Conservation (phyloP, 2,888 invertebrate genomes). For the Lagria hirta region DNA sequence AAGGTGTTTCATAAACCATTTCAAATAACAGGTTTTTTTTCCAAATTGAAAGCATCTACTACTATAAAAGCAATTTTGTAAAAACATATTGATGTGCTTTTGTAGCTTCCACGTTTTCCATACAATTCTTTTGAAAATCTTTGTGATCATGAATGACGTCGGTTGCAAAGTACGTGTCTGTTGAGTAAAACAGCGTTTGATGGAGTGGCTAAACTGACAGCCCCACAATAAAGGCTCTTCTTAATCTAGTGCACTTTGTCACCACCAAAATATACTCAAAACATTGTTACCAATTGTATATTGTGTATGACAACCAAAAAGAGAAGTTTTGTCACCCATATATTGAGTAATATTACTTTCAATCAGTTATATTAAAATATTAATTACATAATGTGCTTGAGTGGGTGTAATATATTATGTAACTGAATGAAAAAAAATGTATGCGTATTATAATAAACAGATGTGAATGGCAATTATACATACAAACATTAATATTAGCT, state of each 20-base stretch:
- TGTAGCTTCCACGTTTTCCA: slow-evolving; percentile 1
- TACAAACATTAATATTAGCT: slow-evolving; percentile 30
- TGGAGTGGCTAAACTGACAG: slow-evolving; percentile 51
- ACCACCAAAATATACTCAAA: slow-evolving; percentile 21
- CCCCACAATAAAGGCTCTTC: slow-evolving; percentile 28
- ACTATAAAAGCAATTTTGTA: too few species aligned
- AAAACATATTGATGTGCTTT: too few species aligned
- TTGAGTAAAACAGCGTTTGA: slow-evolving; percentile 40
- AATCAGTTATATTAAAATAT: too few species aligned
- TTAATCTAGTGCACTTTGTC: slow-evolving; percentile 30
- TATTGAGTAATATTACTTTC: too few species aligned
- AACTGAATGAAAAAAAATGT: too few species aligned
- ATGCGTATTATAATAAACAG: slow-evolving; percentile 22
- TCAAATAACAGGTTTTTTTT: too few species aligned
- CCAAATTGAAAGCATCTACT: too few species aligned
- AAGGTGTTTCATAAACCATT: too few species aligned
- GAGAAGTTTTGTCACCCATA: too few species aligned
- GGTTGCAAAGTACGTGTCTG: slow-evolving; percentile 39
- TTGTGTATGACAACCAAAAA: too few species aligned
- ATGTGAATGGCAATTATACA: slow-evolving; percentile 26
- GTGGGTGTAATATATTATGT: too few species aligned
- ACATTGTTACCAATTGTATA: slow-evolving; percentile 14
- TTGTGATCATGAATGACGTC: slow-evolving; percentile 37
- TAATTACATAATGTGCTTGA: too few species aligned
- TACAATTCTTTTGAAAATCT: slow-evolving; percentile 11